Conservation (phyloP, 2,113 vertebrate genomes). For the Campylorhamphus procurvoides region DNA sequence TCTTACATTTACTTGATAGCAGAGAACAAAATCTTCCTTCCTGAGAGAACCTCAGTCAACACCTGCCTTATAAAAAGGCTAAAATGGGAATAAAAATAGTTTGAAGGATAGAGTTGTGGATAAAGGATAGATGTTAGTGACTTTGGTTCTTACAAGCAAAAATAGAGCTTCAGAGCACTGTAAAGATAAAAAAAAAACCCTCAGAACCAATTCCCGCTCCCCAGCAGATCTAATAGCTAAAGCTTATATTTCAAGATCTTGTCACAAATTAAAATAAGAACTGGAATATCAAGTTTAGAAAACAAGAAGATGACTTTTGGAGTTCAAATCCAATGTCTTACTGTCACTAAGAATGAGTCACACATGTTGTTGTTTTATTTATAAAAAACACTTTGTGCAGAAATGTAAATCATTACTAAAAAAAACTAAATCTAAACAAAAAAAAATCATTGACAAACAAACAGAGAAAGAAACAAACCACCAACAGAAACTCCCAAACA, state of each 20-base stretch:
- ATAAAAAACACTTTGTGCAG: not conserved
- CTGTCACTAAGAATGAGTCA: conserved; percentile 4
- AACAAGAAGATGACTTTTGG: not conserved
- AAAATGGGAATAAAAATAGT: not conserved
- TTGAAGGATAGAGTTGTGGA: not conserved
- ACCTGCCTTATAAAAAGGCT: not conserved
- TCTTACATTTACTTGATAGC: not conserved
- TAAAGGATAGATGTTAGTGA: too few relatives aligned
- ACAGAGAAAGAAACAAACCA: not conserved
- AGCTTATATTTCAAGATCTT: not conserved
- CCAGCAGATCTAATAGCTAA: not conserved
- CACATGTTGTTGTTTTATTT: conserved; percentile 11
- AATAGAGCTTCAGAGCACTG: not conserved
- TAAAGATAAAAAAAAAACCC: not conserved
- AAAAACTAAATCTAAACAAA: not conserved
- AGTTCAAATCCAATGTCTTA: not conserved
- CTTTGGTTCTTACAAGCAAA: not conserved
- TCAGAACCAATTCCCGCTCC: not conserved
- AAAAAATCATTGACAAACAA: not conserved
- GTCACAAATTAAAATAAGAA: conserved; percentile 20
- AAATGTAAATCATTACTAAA: conserved; percentile 12
- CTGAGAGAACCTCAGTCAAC: not conserved
- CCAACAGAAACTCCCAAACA: too few relatives aligned
- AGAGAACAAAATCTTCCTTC: not conserved
- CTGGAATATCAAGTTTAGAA: conserved; percentile 1